Base-by-base conservation (phyloP, 1,140 invertebrate species). In the Saxidomus purpurata region DNA sequence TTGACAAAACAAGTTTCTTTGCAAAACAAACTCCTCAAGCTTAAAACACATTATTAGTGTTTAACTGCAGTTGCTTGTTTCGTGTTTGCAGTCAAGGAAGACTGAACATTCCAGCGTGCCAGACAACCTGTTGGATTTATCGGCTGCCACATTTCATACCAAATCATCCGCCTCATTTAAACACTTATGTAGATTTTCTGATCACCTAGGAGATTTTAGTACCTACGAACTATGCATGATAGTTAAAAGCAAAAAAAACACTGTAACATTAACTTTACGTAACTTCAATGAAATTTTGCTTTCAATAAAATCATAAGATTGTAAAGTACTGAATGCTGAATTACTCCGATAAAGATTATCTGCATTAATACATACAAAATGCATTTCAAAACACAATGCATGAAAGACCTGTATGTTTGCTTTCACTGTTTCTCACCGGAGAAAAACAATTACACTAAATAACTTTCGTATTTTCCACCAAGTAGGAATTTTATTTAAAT, bases 251-350 rank as follows among this genome's bases (percentile, higher is more conserved):
- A 47, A 55, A 79, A 52, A 79, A 34, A 17, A 31, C 1, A 17
- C 34, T 49, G 15, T 55, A 9, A 25, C 36, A 55, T 55, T 28
- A 38, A 40, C 31, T 52, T 79, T 49, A 49, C 11, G 17, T 22
- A 79, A 55, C 76, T 52, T 79, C 67, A 38, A 71, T 52, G 25
- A 52, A 79, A 79, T 71, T 15, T 71, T 17, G 67, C 59, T 63
- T 63, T 63, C n/a, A 28, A 63, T 63, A 63, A 63, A 63, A 63
- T 28, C 6, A 28, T 28, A 63, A n/a, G 59, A 63, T 63, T 63
- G 59, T 3, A 28, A 63, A 63, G 28, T 28, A 63, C 25, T 63
- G 19, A 15, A 25, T 28, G 22, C n/a, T 6, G 59, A 25, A 25
- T 63, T 25, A 63, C 22, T 28, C n/a, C 25, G 8, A 28, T 63